phyloP scores from a whole-genome alignment of 2,113 vertebrate genomes.

The Phainopepla nitens region DNA sequence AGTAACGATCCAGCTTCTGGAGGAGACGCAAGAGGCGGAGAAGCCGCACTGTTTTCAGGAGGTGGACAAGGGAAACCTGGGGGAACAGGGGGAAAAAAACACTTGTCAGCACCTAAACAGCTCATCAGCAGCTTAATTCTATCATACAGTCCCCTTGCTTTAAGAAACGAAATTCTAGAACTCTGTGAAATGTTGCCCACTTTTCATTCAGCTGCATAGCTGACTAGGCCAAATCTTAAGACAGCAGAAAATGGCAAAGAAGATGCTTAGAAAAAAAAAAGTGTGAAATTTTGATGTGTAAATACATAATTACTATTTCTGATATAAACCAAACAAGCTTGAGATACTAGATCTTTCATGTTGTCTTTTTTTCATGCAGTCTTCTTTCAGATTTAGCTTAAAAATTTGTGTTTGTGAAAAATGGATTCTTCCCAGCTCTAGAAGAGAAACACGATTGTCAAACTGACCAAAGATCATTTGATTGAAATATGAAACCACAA shows the following conservation, averaged over 20 bases:
- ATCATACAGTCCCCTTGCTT: background rate
- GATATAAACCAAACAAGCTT: background rate
- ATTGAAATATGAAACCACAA: background rate
- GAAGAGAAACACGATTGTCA: background rate
- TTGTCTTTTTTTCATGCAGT: background rate
- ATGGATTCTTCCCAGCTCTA: background rate
- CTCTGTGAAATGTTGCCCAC: background rate
- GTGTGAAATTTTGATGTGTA: background rate
- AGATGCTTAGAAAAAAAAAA: background rate
- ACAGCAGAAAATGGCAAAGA: background rate
- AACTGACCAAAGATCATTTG: background rate
- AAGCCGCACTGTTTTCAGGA: conserved; percentile 91
- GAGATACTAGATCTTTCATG: background rate
- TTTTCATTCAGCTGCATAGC: background rate
- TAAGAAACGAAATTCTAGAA: background rate
- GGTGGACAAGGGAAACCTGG: conserved; percentile 94
- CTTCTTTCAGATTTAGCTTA: background rate
- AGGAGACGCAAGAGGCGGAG: conserved; percentile 91
- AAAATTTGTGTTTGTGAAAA: background rate
- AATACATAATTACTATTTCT: background rate
- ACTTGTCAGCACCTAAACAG: background rate
- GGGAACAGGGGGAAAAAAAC: background rate
- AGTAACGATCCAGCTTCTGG: conserved; percentile 97
- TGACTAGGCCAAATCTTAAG: background rate
- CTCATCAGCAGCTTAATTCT: background rate